phyloP scores from a whole-genome alignment of 2,113 vertebrate genomes.

The Dendropsophus ebraccatus region DNA sequence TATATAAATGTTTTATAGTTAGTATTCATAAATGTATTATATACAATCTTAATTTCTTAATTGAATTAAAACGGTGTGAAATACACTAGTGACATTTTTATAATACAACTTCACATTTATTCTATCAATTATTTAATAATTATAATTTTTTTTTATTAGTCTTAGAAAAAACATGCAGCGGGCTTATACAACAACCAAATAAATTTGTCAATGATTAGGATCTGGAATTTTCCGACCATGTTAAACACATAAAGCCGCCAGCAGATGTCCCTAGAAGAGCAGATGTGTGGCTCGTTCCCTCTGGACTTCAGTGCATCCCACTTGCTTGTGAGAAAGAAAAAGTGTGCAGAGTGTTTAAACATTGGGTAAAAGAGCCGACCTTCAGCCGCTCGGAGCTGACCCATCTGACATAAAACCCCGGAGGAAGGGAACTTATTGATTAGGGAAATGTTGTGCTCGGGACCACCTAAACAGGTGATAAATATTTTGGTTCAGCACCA shows the following conservation, averaged over 20 bases:
- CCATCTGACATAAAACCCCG: constrained; percentile 22
- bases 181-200: background rate
- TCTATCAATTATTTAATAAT: too few relatives aligned
- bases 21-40: too few relatives aligned
- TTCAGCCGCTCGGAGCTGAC: background rate
- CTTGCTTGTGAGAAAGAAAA: background rate
- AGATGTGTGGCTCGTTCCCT: constrained; percentile 16
- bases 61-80: too few relatives aligned
- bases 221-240: background rate
- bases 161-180: too few relatives aligned
- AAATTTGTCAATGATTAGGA: background rate
- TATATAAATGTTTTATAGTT: too few relatives aligned
- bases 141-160: background rate
- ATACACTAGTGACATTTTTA: too few relatives aligned
- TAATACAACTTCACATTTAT: too few relatives aligned
- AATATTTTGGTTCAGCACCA: constrained; percentile 6
- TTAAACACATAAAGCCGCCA: background rate
- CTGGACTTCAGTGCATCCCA: background rate
- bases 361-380: background rate
- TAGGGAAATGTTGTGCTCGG: background rate
- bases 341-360: constrained; percentile 41
- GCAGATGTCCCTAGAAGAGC: constrained; percentile 50
- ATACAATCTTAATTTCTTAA: too few relatives aligned
- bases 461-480: background rate
- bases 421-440: constrained; percentile 22